phyloP scores from a whole-genome alignment of 64 coral and sea anemone genomes.

The Cladopsammia gracilis region DNA sequence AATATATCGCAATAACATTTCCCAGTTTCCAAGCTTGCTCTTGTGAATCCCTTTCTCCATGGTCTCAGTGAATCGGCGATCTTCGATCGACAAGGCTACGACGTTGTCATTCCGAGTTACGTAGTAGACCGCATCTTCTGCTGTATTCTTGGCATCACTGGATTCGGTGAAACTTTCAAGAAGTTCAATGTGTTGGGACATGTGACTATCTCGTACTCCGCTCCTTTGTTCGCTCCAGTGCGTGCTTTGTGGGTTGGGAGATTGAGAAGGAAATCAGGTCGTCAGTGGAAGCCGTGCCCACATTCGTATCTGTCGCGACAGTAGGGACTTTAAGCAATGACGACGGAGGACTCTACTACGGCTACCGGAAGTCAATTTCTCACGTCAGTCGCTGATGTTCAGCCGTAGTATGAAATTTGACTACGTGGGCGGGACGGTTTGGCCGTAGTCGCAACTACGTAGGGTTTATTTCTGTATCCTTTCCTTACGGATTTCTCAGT shows the following conservation, averaged over 20 bases:
- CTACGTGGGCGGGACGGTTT: too few relatives aligned
- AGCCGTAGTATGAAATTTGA: too few relatives aligned
- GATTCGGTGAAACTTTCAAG: neutral
- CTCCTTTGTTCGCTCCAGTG: neutral
- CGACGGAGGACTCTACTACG: too few relatives aligned
- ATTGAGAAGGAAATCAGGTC: neutral
- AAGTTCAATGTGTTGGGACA: conserved; percentile 12
- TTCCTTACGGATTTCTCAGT: too few relatives aligned
- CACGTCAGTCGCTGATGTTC: too few relatives aligned
- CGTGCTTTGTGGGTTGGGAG: neutral
- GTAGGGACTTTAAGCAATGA: too few relatives aligned
- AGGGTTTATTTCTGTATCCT: too few relatives aligned
- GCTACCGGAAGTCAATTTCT: too few relatives aligned
- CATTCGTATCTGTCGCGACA: neutral
- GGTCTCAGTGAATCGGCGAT: conserved; percentile 3
- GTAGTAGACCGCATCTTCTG: neutral
- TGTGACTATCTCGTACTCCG: neutral
- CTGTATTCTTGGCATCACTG: neutral
- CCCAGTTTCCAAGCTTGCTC: conserved; percentile 22
- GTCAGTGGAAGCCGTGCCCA: too few relatives aligned
- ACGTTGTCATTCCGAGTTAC: conserved; percentile 11
- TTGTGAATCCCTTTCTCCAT: conserved; percentile 51
- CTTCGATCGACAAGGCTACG: neutral
- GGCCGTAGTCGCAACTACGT: too few relatives aligned
- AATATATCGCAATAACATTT: conserved; percentile 26